phyloP scores from a whole-genome alignment of 2,113 vertebrate species.

The human region GRCh38 chrX:114484501-114485000 shows the following conservation, averaged over 20 bases:
- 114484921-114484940: not conserved
- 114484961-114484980: not conserved
- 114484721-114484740: not conserved
- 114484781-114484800: not conserved
- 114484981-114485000: not conserved
- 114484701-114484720: not conserved
- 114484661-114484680: not conserved
- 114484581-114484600: not conserved
- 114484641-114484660: not conserved
- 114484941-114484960: not conserved
- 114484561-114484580: not conserved
- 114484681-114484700: not conserved
- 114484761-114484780: not conserved
- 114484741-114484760: not conserved
- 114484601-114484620: not conserved
- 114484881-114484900: not conserved
- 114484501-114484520: not conserved
- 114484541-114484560: not conserved
- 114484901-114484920: not conserved
- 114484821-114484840: not conserved
- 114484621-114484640: not conserved
- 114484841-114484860: not conserved
- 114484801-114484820: not conserved
- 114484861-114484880: not conserved
- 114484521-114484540: not conserved